Evolutionary conservation across 2,888 invertebrate species (phyloP).

Genomic region (Drosophila melanosoma): DNA sequence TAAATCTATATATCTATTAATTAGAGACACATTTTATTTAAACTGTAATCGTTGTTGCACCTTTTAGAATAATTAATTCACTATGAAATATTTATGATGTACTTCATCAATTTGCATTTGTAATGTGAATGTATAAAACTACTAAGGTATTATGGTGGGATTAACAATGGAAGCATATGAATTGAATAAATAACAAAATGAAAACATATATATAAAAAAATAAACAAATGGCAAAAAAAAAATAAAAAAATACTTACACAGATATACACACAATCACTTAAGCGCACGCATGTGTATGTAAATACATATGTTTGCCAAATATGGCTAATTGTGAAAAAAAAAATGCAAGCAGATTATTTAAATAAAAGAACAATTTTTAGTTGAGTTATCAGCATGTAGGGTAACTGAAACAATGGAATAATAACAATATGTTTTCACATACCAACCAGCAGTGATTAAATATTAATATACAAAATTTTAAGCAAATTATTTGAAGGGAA

Average conservation of each 20-base stretch:
- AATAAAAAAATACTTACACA: not conserved
- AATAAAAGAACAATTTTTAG: constrained; percentile 27
- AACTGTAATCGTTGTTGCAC: constrained; percentile 67
- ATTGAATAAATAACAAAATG: constrained; percentile 32
- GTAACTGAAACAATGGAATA: not conserved
- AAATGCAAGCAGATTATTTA: constrained; percentile 43
- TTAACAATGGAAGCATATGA: constrained; percentile 35
- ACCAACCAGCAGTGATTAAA: constrained; percentile 1
- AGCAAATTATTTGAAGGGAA: not conserved
- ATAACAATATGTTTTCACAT: not conserved
- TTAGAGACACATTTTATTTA: constrained; percentile 38
- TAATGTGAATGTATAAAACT: constrained; percentile 40
- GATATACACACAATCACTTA: constrained; percentile 9
- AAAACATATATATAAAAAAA: constrained; percentile 10
- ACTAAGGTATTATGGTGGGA: constrained; percentile 23
- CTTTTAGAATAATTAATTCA: constrained; percentile 54
- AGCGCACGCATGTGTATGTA: constrained; percentile 11
- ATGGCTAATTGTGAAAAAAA: constrained; percentile 41
- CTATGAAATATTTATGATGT: constrained; percentile 59
- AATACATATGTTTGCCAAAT: constrained; percentile 20
- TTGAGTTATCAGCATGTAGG: not conserved
- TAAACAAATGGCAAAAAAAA: constrained; percentile 1
- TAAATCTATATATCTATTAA: constrained; percentile 17
- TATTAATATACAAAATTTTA: not conserved
- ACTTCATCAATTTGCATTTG: constrained; percentile 41